Percentiles rank a stretch among this genome's conserved stretches.
Conservation (phyloP, 1,140 invertebrate species). For the Drosophila repletoides region DNA sequence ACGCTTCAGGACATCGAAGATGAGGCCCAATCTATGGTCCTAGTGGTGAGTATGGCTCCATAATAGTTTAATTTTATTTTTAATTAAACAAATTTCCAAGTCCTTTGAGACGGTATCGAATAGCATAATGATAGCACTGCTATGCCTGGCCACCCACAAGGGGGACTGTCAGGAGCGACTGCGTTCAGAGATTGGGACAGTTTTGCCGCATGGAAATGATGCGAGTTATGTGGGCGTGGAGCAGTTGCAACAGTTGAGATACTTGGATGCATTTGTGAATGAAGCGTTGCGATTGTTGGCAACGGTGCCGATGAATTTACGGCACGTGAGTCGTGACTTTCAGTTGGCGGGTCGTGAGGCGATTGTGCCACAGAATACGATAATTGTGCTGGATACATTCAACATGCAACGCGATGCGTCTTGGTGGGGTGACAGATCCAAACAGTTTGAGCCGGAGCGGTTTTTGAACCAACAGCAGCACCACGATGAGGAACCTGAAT, state of each 20-base stretch:
- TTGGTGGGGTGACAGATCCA: conserved; percentile 85
- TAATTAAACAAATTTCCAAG: conserved; percentile 26
- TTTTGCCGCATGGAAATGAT: conserved; percentile 44
- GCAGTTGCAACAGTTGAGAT: conserved; percentile 67
- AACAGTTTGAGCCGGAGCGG: conserved; percentile 89
- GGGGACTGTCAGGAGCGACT: conserved; percentile 63
- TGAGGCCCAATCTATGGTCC: conserved; percentile 75
- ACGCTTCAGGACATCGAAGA: conserved; percentile 73
- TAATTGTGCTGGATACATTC: conserved; percentile 71
- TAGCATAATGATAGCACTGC: conserved; percentile 68
- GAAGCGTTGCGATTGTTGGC: conserved; percentile 71
- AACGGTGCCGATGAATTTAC: conserved; percentile 77
- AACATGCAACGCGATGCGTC: conserved; percentile 73
- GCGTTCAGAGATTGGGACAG: conserved; percentile 54
- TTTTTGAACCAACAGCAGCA: conserved; percentile 83
- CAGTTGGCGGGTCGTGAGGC: conserved; percentile 43
- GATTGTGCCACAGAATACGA: conserved; percentile 68
- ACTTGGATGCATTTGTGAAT: conserved; percentile 70
- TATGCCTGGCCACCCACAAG: conserved; percentile 65
- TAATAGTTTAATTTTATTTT: background rate
- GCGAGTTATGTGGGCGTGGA: conserved; percentile 51
- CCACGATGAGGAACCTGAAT: conserved; percentile 3
- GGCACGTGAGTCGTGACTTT: conserved; percentile 69
- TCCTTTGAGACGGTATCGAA: conserved; percentile 81
- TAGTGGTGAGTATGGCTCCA: conserved; percentile 61